Percentiles rank a stretch among this genome's conserved stretches.
Conservation (phyloP, 2,113 vertebrate species). For the Rhea pennata region DNA sequence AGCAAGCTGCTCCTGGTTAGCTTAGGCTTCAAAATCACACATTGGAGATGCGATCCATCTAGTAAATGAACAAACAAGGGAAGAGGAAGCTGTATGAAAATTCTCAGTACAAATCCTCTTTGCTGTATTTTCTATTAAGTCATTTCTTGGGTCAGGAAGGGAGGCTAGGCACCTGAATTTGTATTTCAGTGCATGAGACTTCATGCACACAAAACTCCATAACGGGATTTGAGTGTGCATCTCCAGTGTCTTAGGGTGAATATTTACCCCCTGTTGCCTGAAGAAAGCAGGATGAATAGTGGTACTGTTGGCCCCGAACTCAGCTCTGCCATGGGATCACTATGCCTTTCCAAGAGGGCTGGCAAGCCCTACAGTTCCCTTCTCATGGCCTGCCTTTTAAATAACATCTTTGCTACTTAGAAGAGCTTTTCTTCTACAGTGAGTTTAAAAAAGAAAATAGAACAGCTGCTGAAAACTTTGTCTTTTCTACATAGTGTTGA, state of each 20-base stretch:
- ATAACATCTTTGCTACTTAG: neutral
- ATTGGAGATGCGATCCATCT: neutral
- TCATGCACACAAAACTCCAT: slow-evolving; percentile 63
- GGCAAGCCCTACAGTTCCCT: neutral
- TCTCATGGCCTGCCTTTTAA: neutral
- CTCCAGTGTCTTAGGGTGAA: slow-evolving; percentile 6
- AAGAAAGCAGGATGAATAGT: neutral
- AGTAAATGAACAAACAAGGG: neutral
- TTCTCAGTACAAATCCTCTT: neutral
- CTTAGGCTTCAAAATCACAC: neutral
- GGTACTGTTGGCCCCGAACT: neutral
- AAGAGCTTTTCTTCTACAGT: neutral
- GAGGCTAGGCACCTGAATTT: slow-evolving; percentile 57
- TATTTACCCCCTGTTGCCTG: slow-evolving; percentile 19
- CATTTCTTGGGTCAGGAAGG: slow-evolving; percentile 35
- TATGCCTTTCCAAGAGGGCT: neutral
- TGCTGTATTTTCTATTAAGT: slow-evolving; percentile 23
- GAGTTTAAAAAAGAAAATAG: neutral
- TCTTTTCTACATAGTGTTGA: neutral
- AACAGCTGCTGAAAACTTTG: neutral
- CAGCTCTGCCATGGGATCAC: neutral
- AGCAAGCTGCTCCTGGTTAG: neutral
- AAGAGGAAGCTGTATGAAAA: neutral
- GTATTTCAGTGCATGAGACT: slow-evolving; percentile 31
- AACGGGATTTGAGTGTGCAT: slow-evolving; percentile 57